Percentiles rank a stretch among this genome's conserved stretches.
These are phyloP conservation scores for Ametastegia equiseti DNA, from an alignment of 2,888 invertebrate genomes.

Conservation along the genomic window DNA sequence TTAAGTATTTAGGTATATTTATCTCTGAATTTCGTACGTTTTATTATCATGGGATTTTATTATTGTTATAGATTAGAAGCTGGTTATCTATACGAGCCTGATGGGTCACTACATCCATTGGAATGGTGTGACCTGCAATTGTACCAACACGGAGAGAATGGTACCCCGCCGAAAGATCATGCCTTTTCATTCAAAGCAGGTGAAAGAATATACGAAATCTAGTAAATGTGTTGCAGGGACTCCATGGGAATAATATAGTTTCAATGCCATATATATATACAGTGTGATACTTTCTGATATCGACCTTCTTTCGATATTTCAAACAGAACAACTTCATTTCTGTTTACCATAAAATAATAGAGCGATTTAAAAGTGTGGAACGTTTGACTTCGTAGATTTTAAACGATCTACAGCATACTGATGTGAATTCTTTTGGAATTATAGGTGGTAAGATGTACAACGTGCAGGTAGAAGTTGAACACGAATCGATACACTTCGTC, in stretches of 20 bases:
- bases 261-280: not conserved
- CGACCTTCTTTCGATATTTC: too few species aligned
- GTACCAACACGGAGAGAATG: conserved; percentile 84
- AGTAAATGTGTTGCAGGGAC: not conserved
- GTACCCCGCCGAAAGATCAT: conserved; percentile 81
- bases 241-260: not conserved
- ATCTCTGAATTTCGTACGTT: too few species aligned
- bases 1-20: too few species aligned
- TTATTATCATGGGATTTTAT: conserved; percentile 54
- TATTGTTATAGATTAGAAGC: conserved; percentile 81
- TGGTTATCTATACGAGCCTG: conserved; percentile 80
- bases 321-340: too few species aligned
- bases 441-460: conserved; percentile 77
- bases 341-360: too few species aligned
- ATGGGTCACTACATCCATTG: conserved; percentile 79
- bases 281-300: too few species aligned
- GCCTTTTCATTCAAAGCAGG: conserved; percentile 81
- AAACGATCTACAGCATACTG: not conserved
- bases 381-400: not conserved
- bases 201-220: conserved; percentile 7
- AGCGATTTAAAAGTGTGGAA: too few species aligned
- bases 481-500: conserved; percentile 81
- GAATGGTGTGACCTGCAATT: conserved; percentile 81
- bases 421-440: not conserved
- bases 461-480: conserved; percentile 80